These are phyloP conservation scores for Glyptemys insculpta DNA, from an alignment of 2,797 vertebrate genomes.

Conservation along the genomic window DNA sequence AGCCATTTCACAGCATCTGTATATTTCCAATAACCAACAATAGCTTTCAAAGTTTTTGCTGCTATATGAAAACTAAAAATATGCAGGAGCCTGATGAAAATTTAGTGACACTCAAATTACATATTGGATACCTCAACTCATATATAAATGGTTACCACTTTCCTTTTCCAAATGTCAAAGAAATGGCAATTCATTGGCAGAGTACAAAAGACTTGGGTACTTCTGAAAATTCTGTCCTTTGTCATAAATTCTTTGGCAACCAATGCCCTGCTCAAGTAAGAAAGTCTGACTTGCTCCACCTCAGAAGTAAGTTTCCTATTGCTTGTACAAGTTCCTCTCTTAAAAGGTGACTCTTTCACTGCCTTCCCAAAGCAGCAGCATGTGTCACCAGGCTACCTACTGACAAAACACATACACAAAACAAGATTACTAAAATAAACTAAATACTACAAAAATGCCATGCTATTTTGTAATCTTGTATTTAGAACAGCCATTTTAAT, in stretches of 20 bases:
- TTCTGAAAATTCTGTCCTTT: background rate
- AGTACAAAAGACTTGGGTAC: background rate
- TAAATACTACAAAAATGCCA: background rate
- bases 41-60: constrained; percentile 73
- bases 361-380: background rate
- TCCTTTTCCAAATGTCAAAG: constrained; percentile 56
- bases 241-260: background rate
- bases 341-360: background rate
- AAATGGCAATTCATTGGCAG: background rate
- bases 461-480: background rate
- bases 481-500: background rate
- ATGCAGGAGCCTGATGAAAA: constrained; percentile 43
- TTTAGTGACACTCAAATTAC: constrained; percentile 51
- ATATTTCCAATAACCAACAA: constrained; percentile 50
- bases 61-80: constrained; percentile 46
- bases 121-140: background rate
- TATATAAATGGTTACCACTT: background rate
- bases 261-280: background rate
- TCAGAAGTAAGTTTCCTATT: background rate
- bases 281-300: background rate
- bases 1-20: constrained; percentile 64
- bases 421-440: background rate
- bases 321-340: background rate
- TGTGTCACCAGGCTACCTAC: background rate
- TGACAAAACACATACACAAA: background rate